These are phyloP conservation scores for Magallana gigas DNA, from an alignment of 1,140 invertebrate genomes.

Conservation along the genomic window DNA sequence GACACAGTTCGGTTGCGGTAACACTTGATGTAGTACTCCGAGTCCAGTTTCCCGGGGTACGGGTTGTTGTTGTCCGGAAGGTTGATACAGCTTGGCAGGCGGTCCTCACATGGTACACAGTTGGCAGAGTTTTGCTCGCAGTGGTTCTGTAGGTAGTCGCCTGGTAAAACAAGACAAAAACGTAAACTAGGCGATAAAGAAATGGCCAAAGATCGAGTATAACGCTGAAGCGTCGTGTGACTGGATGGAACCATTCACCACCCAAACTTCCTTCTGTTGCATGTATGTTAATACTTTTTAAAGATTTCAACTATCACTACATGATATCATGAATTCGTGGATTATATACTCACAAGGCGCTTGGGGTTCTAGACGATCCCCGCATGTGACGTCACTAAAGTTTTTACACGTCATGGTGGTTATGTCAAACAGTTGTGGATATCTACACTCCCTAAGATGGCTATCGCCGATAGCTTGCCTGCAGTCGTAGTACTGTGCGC, in stretches of 20 bases:
- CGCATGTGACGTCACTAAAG: conserved; percentile 68
- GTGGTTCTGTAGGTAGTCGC: conserved; percentile 71
- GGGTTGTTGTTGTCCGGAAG: conserved; percentile 62
- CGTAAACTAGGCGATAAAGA: too few species aligned
- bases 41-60: conserved; percentile 62
- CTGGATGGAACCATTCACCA: too few species aligned
- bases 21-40: conserved; percentile 69
- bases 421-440: conserved; percentile 66
- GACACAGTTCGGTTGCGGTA: conserved; percentile 67
- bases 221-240: too few species aligned
- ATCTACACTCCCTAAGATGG: conserved; percentile 67
- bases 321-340: background rate
- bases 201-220: too few species aligned
- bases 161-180: conserved; percentile 48
- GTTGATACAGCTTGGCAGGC: conserved; percentile 67
- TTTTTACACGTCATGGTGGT: conserved; percentile 59
- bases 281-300: too few species aligned
- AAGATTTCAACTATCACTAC: background rate
- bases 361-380: conserved; percentile 66
- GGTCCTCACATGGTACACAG: conserved; percentile 65
- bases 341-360: conserved; percentile 69
- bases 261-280: too few species aligned
- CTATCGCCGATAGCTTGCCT: conserved; percentile 59
- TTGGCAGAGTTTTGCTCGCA: conserved; percentile 61
- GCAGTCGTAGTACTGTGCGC: conserved; percentile 71